Evolutionary conservation across 2,113 vertebrate genomes (phyloP), one percentile per base, ranked within the genome.

Genomic region (Pampusana beccarii): DNA sequence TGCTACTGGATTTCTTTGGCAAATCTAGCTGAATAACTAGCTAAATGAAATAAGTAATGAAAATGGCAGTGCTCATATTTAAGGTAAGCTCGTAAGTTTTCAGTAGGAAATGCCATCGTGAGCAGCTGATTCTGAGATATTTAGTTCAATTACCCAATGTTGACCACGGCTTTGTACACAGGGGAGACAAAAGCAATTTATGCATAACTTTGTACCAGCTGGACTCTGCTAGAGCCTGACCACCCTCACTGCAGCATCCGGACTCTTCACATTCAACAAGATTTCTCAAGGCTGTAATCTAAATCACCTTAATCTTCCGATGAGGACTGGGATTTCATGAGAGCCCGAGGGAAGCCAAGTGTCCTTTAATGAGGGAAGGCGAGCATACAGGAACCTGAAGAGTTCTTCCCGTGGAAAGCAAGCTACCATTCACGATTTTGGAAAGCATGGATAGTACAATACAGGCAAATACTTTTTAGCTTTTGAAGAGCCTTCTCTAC

Each of bases 81-180:
- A 44, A 75, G 53, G 34, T 8, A 17, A 71, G 16, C 24, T 17
- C 57, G 29, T 34, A 38, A 67, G 9, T 29, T 64, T 42, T 53
- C 57, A 4, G 4, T 24, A 54, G 73, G 65, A 44, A 62, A 54
- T 44, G 51, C 16, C 9, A 2, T 1, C 7, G 40, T 26, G 65
- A 86, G 64, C 65, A 66, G 31, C 17, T 48, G 61, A 53, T 40
- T 24, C 11, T 0, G 3, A 79, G 83, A 0, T 3, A 9, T 21
- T 86, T 3, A 25, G n/a, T 42, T 42, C 46, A 3, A 0, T 46
- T 23, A 36, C 18, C 11, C 1, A 1, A 3, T 15, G 38, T 5
- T 60, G 71, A 51, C 53, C 61, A 50, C 0, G 0, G 36, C 53
- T 90, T 36, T 64, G 53, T 6, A 31, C 48, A 21, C 7, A 5